A percentile compares a stretch with the other conserved stretches of the same genome.
Evolutionary conservation across 2,888 invertebrate genomes (phyloP).

Genomic region (Caprella mutica): DNA sequence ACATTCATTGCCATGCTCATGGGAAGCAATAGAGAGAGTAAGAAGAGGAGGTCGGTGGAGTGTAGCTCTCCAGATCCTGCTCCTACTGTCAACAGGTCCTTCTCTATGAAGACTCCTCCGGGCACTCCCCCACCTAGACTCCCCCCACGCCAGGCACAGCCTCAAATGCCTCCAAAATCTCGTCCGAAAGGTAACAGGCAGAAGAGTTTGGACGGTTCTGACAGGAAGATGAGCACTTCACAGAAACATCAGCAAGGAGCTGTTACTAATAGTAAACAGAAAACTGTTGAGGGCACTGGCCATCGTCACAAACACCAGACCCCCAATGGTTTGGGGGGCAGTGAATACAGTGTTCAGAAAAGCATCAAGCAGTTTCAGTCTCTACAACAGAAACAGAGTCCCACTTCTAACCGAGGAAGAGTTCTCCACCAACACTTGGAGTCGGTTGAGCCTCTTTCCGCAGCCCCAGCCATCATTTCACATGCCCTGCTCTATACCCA

Average conservation of each 20-base stretch:
- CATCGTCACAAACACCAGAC: too few relatives aligned
- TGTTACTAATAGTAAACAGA: too few relatives aligned
- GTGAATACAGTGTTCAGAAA: too few relatives aligned
- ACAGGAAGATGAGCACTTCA: not conserved
- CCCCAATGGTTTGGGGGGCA: too few relatives aligned
- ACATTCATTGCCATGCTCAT: slow-evolving; percentile 31
- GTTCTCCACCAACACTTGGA: too few relatives aligned
- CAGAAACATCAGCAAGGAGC: too few relatives aligned
- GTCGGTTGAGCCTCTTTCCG: not conserved
- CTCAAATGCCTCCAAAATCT: not conserved
- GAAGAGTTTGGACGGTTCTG: not conserved
- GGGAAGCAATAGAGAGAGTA: slow-evolving; percentile 2
- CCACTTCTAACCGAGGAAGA: too few relatives aligned
- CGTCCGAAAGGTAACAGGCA: slow-evolving; percentile 2
- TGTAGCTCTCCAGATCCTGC: not conserved
- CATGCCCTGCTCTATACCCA: slow-evolving; percentile 5
- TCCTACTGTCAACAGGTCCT: not conserved
- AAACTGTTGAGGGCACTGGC: too few relatives aligned
- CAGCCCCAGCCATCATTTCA: not conserved
- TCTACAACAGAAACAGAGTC: too few relatives aligned
- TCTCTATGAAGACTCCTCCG: not conserved
- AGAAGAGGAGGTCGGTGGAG: slow-evolving; percentile 3
- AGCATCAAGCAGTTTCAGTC: too few relatives aligned
- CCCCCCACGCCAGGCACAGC: not conserved
- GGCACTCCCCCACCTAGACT: not conserved